phyloP scores from a whole-genome alignment of 2,888 invertebrate species.

The Coleophora deauratella region DNA sequence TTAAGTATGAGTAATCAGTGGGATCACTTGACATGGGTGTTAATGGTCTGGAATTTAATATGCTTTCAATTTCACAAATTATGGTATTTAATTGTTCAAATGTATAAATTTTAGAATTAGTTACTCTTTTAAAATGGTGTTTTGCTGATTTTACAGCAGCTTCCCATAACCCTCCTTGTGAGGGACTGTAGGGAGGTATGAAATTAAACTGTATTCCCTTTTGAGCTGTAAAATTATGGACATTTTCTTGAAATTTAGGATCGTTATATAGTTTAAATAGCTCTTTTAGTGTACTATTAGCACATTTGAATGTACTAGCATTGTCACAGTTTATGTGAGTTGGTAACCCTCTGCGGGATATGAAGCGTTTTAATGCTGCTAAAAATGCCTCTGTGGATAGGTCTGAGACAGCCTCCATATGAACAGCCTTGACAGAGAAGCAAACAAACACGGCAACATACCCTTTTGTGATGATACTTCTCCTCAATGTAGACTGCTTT shows the following conservation, averaged over 20 bases:
- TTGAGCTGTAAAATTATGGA: too few relatives aligned
- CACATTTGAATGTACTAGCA: neutral
- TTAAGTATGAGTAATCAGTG: conserved; percentile 1
- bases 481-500: neutral
- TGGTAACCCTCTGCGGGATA: conserved; percentile 20
- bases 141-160: too few relatives aligned
- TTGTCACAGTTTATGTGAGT: neutral
- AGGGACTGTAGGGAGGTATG: too few relatives aligned
- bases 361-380: conserved; percentile 23
- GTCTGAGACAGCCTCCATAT: conserved; percentile 19
- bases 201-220: too few relatives aligned
- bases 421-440: conserved; percentile 18
- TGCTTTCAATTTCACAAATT: neutral
- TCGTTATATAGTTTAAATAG: neutral
- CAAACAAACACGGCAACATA: conserved; percentile 18
- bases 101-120: too few relatives aligned
- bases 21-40: neutral
- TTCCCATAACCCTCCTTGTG: too few relatives aligned
- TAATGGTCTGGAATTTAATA: conserved; percentile 2
- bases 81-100: too few relatives aligned
- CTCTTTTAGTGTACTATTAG: neutral
- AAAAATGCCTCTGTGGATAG: conserved; percentile 22
- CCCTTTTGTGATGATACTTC: neutral
- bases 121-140: too few relatives aligned
- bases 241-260: too few relatives aligned